Base-by-base conservation (phyloP, 2,113 vertebrate species). In the Chrysochloris asiatica region DNA sequence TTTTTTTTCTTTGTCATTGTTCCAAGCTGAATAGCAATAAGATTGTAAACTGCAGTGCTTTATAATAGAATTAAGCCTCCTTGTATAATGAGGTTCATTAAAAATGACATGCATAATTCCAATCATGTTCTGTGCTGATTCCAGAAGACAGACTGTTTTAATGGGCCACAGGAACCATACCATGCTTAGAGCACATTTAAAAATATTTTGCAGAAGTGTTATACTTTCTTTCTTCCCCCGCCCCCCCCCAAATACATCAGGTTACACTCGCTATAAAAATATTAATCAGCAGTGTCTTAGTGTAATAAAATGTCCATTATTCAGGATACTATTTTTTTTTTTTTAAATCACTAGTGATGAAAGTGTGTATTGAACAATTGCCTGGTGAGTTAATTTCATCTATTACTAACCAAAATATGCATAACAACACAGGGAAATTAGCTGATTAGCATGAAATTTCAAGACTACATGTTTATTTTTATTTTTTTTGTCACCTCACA, bases 71-170 rank as follows among this genome's bases (percentile, higher is more conserved):
- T 88, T 93, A 96, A 94, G 83, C 87, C 86, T 95, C 81, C 1
- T 14, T 91, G 95, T 93, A 95, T 96, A 96, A 97, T 96, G 96
- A 97, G 96, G 94, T 94, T 96, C 95, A 76, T 97, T 97, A 94
- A 96, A 96, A 97, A 94, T 95, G 97, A 95, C 96, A 96, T 88
- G 95, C 96, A 94, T 97, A 97, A 96, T 96, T 96, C 97, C 93
- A 95, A 52, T 93, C 93, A 88, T 93, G 93, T 77, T 92, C 94
- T 75, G 36, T 92, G 95, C 89, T 95, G 94, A 91, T 96, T 92
- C 96, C 94, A 38, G 80, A 96, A 96, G 97, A 96, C 95, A 97
- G 96, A 91, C 95, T 86, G 75, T 92, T 97, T 96, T 96, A 96
- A 97, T 71, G 79, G 89, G 93, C 91, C 89, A 59, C 93, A 76